A percentile compares a stretch with the other conserved stretches of the same genome.
These are phyloP conservation scores for Pinctada fucata DNA, from an alignment of 2,888 invertebrate species.

Conservation along the genomic window DNA sequence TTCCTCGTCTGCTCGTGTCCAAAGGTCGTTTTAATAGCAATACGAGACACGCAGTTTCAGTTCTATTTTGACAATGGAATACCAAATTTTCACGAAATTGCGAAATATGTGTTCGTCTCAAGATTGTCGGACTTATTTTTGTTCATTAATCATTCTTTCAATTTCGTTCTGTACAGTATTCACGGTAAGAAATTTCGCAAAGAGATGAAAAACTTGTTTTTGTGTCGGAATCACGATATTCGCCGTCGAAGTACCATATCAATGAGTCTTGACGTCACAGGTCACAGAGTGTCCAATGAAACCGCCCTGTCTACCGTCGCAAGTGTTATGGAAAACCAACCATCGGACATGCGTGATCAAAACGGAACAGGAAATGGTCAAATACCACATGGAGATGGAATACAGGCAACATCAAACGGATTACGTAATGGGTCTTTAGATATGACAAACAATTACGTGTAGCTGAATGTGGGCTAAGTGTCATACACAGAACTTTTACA, in stretches of 20 bases:
- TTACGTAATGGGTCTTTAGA: no score
- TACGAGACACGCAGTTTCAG: slow-evolving; percentile 54
- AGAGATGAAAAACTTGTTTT: slow-evolving; percentile 49
- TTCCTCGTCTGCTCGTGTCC: slow-evolving; percentile 65
- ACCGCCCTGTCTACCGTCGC: background rate
- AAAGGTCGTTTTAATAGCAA: slow-evolving; percentile 59
- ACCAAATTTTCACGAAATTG: slow-evolving; percentile 49
- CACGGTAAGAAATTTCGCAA: slow-evolving; percentile 64
- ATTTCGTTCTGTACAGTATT: slow-evolving; percentile 69
- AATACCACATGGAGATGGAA: no score
- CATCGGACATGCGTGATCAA: no score
- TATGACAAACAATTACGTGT: no score
- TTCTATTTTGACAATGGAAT: slow-evolving; percentile 40
- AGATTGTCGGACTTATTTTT: slow-evolving; percentile 58
- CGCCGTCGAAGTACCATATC: slow-evolving; percentile 16
- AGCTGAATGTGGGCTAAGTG: no score
- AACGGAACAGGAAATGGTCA: no score
- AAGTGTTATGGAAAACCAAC: no score
- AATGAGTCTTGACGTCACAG: slow-evolving; percentile 9
- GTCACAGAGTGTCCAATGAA: slow-evolving; percentile 12
- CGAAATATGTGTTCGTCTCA: slow-evolving; percentile 52
- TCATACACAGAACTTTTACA: no score
- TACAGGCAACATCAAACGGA: no score
- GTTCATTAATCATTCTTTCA: slow-evolving; percentile 69
- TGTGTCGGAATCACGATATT: slow-evolving; percentile 8